Evolutionary conservation across 2,113 vertebrate genomes (phyloP).

Genomic region (Donacobius atricapilla): DNA sequence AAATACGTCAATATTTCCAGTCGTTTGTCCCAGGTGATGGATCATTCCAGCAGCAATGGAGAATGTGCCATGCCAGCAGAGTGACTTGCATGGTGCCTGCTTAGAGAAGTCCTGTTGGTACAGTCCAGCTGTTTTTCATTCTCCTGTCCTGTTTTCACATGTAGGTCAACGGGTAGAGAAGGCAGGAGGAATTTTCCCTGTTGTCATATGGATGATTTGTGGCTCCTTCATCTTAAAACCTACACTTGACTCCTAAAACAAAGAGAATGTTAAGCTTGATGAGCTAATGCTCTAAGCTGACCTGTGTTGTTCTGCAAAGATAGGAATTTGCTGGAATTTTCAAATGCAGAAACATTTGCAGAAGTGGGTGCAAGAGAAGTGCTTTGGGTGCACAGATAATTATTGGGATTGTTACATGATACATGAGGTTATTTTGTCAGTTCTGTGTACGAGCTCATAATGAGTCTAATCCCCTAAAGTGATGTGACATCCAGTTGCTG

Average conservation of each 20-base stretch:
- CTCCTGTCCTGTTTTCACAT: not conserved
- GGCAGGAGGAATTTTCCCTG: not conserved
- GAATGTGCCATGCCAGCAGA: not conserved
- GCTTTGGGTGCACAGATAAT: not conserved
- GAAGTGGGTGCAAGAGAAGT: constrained; percentile 16
- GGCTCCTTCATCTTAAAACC: not conserved
- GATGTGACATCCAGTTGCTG: not conserved
- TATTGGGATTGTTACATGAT: not conserved
- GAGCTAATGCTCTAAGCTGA: not conserved
- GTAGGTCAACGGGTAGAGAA: not conserved
- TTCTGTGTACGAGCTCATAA: not conserved
- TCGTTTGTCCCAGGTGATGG: not conserved
- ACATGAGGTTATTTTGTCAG: not conserved
- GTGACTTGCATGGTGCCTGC: too few relatives aligned
- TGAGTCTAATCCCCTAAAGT: not conserved
- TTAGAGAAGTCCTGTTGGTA: not conserved
- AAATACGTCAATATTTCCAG: not conserved
- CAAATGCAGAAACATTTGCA: constrained; percentile 1
- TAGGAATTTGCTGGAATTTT: not conserved
- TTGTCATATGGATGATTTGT: not conserved
- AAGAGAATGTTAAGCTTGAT: not conserved
- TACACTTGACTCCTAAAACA: not conserved
- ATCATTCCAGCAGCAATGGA: not conserved
- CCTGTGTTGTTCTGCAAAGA: not conserved
- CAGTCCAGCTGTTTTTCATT: not conserved